phyloP scores from a whole-genome alignment of 1,140 invertebrate species.

The Panagrolaimus sp. region DNA sequence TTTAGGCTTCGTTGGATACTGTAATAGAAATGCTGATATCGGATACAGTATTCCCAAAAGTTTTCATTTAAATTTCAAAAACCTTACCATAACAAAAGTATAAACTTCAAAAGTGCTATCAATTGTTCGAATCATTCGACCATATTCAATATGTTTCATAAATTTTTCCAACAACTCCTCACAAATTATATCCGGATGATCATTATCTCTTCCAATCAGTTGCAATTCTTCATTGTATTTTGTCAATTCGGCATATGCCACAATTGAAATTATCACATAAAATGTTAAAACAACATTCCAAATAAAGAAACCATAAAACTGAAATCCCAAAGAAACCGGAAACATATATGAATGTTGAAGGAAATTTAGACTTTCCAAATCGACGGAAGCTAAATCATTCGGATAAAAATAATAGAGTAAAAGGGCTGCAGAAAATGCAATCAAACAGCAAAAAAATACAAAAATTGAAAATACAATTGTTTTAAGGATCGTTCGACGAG shows the following conservation, averaged over 20 bases:
- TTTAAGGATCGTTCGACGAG: background rate
- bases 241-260: constrained; percentile 33
- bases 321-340: background rate
- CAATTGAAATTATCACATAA: constrained; percentile 26
- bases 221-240: constrained; percentile 28
- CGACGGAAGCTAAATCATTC: background rate
- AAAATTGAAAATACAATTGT: background rate
- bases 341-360: constrained; percentile 1
- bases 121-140: constrained; percentile 26
- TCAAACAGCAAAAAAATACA: background rate
- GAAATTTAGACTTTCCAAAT: background rate
- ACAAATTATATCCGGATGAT: constrained; percentile 19
- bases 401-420: background rate
- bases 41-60: too few relatives aligned
- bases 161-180: constrained; percentile 33
- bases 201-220: background rate
- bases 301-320: constrained; percentile 24
- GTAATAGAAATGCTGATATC: too few relatives aligned
- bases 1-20: too few relatives aligned
- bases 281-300: constrained; percentile 31
- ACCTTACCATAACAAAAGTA: constrained; percentile 33
- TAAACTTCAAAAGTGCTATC: constrained; percentile 44
- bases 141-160: constrained; percentile 33
- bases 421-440: background rate
- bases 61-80: background rate